phyloP scores from a whole-genome alignment of 2,113 vertebrate species.

The Sakesphorus luctuosus region DNA sequence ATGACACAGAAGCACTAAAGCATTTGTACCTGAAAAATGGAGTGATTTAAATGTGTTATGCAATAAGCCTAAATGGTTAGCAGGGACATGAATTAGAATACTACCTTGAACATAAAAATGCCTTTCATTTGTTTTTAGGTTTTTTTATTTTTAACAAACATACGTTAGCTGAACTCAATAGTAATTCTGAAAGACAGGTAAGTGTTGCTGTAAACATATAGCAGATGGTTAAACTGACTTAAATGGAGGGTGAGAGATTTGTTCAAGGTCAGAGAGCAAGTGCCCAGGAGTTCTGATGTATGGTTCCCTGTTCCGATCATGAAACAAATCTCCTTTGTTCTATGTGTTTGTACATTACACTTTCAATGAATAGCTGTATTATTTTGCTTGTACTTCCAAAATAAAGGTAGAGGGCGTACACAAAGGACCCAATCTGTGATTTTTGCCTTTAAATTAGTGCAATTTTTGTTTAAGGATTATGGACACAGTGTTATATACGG shows the following conservation, averaged over 20 bases:
- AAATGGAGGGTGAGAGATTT: constrained; percentile 39
- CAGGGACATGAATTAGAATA: not conserved
- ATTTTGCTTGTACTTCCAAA: not conserved
- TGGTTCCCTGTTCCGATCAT: not conserved
- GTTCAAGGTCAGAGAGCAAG: constrained; percentile 58
- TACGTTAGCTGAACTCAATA: not conserved
- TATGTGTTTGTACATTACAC: not conserved
- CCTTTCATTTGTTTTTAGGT: not conserved
- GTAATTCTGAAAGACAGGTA: constrained; percentile 54
- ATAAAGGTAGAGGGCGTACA: not conserved
- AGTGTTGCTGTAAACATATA: constrained; percentile 8
- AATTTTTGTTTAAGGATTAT: not conserved
- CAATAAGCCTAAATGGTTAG: not conserved
- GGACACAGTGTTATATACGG: not conserved
- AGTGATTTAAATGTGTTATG: not conserved
- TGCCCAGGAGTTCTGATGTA: constrained; percentile 28
- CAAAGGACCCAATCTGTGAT: not conserved
- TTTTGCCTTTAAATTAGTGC: not conserved
- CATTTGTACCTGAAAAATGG: not conserved
- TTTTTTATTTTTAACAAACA: not conserved
- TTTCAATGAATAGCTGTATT: constrained; percentile 9
- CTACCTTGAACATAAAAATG: not conserved
- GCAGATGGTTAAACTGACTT: constrained; percentile 50
- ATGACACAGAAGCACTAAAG: not conserved
- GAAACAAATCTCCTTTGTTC: constrained; percentile 55